Percentiles rank a stretch among this genome's conserved stretches.
Evolutionary conservation across 2,113 vertebrate genomes (phyloP).

Genomic region (Eurystomus gularis): DNA sequence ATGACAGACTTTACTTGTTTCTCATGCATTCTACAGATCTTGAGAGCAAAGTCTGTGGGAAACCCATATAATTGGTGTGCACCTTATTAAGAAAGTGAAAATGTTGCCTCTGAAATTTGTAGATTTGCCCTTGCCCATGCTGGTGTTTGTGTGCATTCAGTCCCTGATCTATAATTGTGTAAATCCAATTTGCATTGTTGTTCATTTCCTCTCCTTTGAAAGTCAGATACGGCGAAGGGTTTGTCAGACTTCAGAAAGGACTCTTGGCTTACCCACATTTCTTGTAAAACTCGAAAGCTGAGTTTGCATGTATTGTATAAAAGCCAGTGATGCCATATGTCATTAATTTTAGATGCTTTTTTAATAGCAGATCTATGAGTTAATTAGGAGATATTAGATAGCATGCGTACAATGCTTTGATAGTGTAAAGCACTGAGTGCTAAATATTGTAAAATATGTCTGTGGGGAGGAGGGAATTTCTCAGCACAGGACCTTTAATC

Average conservation of each 20-base stretch:
- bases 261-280: neutral
- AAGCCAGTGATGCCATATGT: slow-evolving; percentile 16
- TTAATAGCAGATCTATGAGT: slow-evolving; percentile 35
- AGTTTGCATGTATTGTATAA: slow-evolving; percentile 47
- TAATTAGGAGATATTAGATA: slow-evolving; percentile 60
- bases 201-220: slow-evolving; percentile 28
- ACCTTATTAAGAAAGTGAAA: slow-evolving; percentile 14
- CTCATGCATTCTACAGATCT: slow-evolving; percentile 58
- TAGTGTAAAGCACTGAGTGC: slow-evolving; percentile 59
- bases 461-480: slow-evolving; percentile 1
- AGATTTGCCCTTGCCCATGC: neutral
- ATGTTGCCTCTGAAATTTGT: neutral
- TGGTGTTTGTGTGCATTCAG: slow-evolving; percentile 38
- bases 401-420: slow-evolving; percentile 44
- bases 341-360: slow-evolving; percentile 54
- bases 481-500: slow-evolving; percentile 29
- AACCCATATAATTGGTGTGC: slow-evolving; percentile 1
- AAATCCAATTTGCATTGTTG: neutral
- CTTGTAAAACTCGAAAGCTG: neutral
- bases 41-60: slow-evolving; percentile 64
- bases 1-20: slow-evolving; percentile 60
- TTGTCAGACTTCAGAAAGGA: slow-evolving; percentile 13
- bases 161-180: neutral
- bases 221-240: neutral
- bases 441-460: slow-evolving; percentile 32